Evolutionary conservation across 35 echinoderm and acorn worm species (phyloP), one percentile per base, ranked within the genome.

Genomic region (Lytechinus pictus): DNA sequence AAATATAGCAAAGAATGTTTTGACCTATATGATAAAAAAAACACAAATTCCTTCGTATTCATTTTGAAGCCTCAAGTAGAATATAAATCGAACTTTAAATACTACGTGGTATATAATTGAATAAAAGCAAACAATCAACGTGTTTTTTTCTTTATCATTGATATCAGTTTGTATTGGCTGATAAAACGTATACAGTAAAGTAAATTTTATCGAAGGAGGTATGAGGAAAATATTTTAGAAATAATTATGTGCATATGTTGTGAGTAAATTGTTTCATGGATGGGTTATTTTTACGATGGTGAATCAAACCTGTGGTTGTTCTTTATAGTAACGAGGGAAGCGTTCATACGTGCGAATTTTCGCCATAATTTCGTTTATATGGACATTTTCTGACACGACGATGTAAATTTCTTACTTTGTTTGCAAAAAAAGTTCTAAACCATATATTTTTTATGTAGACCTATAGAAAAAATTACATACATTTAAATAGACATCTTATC

Each of bases 231-330:
- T 60, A 12, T 12, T 12, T 12, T 79, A 24, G 19, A 79, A 79
- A 79, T 79, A 79, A 79, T 79, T 16, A 79, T 79, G 66, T 24
- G 21, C 66, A 79, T 79, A n/a, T 79, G 66, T 24, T 24, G 21
- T 79, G 19, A 79, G 21, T 79, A 79, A 24, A 79, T 24, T 24
- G 66, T 79, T 79, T 58, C 21, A 79, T 79, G 66, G 66, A 79
- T 79, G 19, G 14, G 66, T 79, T 79, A 79, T 79, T 79, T 79
- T 79, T 79, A 79, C 66, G 66, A 79, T 6, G 66, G 66, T 79
- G 66, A 79, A 79, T 79, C 66, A 79, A 79, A 79, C 16, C 66
- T 79, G 66, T 14, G 66, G 66, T 79, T 79, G 66, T 79, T 79
- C 66, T 79, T 79, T 8, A 14, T 24, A 79, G 21, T 79, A 24